Evolutionary conservation across 2,113 vertebrate genomes (phyloP).

Genomic region (Gambusia holbrooki): DNA sequence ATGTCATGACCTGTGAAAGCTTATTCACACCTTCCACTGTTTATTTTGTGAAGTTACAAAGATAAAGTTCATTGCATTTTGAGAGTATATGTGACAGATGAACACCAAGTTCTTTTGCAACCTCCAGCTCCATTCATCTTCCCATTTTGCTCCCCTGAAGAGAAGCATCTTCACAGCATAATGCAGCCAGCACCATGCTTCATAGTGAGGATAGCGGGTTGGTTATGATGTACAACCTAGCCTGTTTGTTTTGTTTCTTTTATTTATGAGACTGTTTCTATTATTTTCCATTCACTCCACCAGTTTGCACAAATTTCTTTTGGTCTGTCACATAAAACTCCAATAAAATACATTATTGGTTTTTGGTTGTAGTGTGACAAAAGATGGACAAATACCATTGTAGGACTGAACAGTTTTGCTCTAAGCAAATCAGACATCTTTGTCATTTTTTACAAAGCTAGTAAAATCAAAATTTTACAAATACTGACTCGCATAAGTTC

Average conservation of each 20-base stretch:
- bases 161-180: not conserved
- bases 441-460: not conserved
- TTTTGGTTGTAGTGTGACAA: not conserved
- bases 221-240: no score
- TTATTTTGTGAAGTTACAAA: not conserved
- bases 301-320: not conserved
- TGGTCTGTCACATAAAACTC: not conserved
- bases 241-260: not conserved
- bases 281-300: not conserved
- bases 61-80: not conserved
- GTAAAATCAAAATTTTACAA: conserved; percentile 1
- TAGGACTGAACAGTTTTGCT: not conserved
- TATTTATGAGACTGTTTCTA: not conserved
- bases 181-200: not conserved
- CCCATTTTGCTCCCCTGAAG: not conserved
- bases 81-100: not conserved
- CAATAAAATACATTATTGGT: not conserved
- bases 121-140: no score
- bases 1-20: no score
- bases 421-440: conserved; percentile 2
- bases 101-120: not conserved
- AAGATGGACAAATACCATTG: not conserved
- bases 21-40: no score
- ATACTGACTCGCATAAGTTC: conserved; percentile 12
- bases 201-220: not conserved